Evolutionary conservation across 2,797 vertebrate genomes (phyloP).

Genomic region (Echiichthys vipera): DNA sequence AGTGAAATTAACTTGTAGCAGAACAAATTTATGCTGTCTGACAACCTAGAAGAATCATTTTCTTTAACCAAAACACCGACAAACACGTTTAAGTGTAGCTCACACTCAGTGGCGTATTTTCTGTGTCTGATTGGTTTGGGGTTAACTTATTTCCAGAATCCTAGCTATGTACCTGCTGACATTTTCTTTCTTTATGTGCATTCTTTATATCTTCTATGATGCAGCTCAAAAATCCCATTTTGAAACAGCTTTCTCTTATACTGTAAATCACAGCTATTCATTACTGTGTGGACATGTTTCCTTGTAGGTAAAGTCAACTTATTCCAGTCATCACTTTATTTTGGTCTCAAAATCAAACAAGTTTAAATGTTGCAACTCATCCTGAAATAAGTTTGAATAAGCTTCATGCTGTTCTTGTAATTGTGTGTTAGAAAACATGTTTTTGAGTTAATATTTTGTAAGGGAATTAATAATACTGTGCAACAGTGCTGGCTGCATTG

Average conservation of each 20-base stretch:
- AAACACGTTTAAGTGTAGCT: slow-evolving; percentile 21
- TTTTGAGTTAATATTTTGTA: background rate
- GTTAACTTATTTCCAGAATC: background rate
- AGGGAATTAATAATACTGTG: background rate
- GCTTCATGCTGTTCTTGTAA: background rate
- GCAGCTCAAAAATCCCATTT: background rate
- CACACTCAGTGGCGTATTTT: background rate
- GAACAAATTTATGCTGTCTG: slow-evolving; percentile 43
- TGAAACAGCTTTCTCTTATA: background rate
- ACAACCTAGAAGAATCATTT: slow-evolving; percentile 16
- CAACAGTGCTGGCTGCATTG: background rate
- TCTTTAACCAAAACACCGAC: slow-evolving; percentile 13
- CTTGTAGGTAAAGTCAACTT: slow-evolving; percentile 10
- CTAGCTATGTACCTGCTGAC: background rate
- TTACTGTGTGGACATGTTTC: background rate
- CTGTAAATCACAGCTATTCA: slow-evolving; percentile 21
- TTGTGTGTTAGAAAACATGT: background rate
- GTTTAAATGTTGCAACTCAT: background rate
- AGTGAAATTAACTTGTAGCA: slow-evolving; percentile 43
- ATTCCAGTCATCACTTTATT: slow-evolving; percentile 10
- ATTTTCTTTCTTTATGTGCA: slow-evolving; percentile 1
- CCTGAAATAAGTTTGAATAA: background rate
- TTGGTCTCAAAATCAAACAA: slow-evolving; percentile 2
- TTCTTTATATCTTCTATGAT: background rate
- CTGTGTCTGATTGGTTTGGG: background rate